Evolutionary conservation across 1,140 invertebrate genomes (phyloP), one percentile per base, ranked within the genome.

Genomic region (Penaeus vannamei): DNA sequence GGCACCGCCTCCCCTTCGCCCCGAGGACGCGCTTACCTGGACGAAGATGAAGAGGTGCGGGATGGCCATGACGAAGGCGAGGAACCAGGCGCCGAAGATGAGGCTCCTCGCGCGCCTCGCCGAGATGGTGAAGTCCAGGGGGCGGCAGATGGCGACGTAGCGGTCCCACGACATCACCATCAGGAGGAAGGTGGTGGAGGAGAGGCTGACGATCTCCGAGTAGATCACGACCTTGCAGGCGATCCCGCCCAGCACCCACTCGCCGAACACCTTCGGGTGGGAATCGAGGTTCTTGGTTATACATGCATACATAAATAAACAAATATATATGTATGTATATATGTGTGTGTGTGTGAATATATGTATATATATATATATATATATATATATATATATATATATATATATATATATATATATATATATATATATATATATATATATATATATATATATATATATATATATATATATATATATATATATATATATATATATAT

Each of bases 31-130:
- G n/a, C 72, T 89, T 91, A 92, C 92, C 91, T 93, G 92, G 17
- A 92, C 92, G 91, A 94, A 94, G 76, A 94, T 94, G 85, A 94
- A 93, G 2, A 94, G 91, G 72, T 94, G 93, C 0, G 94, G 94
- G 26, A 93, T 89, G 19, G 94, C 93, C 72, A 93, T 92, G 10
- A 94, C 82, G 80, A 94, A 93, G 29, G 94, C 93, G 46, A 93
- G 91, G 0, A 92, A 59, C 94, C 94, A 94, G n/a, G 94, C 93
- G 2, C 91, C 69, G 0, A 91, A 79, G 7, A 94, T 93, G 85
- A 93, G 93, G 29, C 92, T 92, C 53, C 92, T 84, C 3, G 92
- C 91, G 46, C 91, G 91, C 19, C 84, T 84, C 8, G 90, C 64
- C 22, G 91, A 91, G 19, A 89, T 90, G n/a, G 91, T 91, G 90